Evolutionary conservation across 2,797 vertebrate species (phyloP), one percentile per base, ranked within the genome.

Genomic region (Mareca strepera): DNA sequence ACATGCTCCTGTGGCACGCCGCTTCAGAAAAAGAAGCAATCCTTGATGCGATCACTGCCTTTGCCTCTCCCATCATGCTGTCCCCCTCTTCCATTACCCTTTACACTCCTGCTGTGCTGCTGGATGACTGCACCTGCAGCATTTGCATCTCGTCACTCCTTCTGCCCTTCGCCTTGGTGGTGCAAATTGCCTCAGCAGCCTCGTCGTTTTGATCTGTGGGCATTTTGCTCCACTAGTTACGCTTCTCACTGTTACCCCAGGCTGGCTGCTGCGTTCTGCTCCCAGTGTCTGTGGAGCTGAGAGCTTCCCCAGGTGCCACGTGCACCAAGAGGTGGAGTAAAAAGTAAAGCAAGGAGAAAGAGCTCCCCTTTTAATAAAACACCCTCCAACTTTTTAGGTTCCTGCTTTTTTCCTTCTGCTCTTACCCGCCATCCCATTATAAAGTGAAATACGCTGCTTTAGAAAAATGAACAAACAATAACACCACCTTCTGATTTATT

Each of bases 401-500:
- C 63, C 48, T 39, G n/a, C 0, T 55, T 60, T 15, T 48, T 73
- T 35, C 35, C 59, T 63, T 82, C 75, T 50, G 43, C n/a, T 31
- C n/a, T 90, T 82, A 88, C 46, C 5, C 15, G 11, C 15, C 50
- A 16, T 53, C 41, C 50, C 1, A 0, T 77, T 93, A 67, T 23
- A 41, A 69, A 93, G 88, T 28, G 14, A 89, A 95, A 84, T 64
- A 86, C 13, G 35, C 60, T 56, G 66, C 82, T 66, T 80, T 70
- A 62, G 52, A 85, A 88, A 91, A 94, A 62, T 17, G n/a, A 74
- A 50, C 37, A 74, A 88, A 85, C 33, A 75, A 11, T 41, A 82
- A 21, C 35, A 29, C 16, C 4, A 12, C 33, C 11, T 92, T 86
- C 93, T 73, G 41, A 93, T 96, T 94, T 93, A 93, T 43, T 69